Conservation (phyloP, 2,113 vertebrate species). For the Empidonax alnorum region DNA sequence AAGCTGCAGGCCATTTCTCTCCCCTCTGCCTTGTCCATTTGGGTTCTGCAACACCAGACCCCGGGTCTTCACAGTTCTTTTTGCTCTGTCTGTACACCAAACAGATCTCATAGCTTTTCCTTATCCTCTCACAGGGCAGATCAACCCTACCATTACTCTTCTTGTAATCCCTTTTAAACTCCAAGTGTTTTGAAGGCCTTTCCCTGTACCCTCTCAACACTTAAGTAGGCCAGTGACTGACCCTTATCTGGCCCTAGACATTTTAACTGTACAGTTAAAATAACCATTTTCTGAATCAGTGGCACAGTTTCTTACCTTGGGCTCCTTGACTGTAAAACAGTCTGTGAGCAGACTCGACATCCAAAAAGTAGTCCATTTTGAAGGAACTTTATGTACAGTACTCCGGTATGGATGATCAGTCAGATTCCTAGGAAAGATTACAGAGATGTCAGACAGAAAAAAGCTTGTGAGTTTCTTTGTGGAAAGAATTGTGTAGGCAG, state of each 20-base stretch:
- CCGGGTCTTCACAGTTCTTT: neutral
- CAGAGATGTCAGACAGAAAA: constrained; percentile 14
- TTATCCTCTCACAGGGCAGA: neutral
- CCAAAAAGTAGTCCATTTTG: constrained; percentile 85
- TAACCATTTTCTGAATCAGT: neutral
- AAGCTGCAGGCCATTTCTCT: fast-evolving
- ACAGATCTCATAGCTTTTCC: neutral
- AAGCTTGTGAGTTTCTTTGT: neutral
- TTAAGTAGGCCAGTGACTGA: neutral
- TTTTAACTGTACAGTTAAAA: neutral
- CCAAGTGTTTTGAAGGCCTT: neutral
- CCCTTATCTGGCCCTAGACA: neutral
- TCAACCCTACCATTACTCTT: neutral
- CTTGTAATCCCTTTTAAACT: neutral
- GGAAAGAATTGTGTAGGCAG: neutral
- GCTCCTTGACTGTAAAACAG: constrained; percentile 85
- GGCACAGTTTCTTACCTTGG: constrained; percentile 76
- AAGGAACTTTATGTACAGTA: constrained; percentile 35
- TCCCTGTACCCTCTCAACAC: neutral
- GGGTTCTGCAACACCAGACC: neutral
- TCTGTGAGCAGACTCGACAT: constrained; percentile 82
- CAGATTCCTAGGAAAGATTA: constrained; percentile 57
- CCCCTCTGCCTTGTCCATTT: neutral
- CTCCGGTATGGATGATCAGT: constrained; percentile 28
- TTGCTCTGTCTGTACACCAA: neutral